phyloP scores from a whole-genome alignment of 2,888 invertebrate genomes.

The Hermodice carunculata region DNA sequence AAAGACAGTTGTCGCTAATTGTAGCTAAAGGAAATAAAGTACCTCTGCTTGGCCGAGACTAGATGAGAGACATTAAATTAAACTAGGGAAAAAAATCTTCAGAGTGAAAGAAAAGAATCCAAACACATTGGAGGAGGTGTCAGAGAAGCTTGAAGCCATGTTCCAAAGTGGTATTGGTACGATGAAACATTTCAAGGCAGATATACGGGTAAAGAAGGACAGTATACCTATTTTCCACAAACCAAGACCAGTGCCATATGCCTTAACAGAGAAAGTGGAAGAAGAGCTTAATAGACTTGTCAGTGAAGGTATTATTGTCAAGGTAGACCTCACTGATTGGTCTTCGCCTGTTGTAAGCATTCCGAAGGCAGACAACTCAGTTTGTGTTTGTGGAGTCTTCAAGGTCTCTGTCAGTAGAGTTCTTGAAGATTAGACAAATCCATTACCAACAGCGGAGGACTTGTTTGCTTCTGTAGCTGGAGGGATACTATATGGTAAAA shows the following conservation, averaged over 20 bases:
- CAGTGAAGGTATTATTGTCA: background rate
- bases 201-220: no score
- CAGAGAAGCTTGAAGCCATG: no score
- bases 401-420: conserved; percentile 10
- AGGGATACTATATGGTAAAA: background rate
- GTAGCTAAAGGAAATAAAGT: background rate
- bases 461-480: conserved; percentile 1
- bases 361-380: background rate
- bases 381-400: conserved; percentile 14
- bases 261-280: background rate
- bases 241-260: conserved; percentile 8
- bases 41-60: background rate
- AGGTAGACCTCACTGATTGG: conserved; percentile 5
- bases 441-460: conserved; percentile 15
- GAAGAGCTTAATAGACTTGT: background rate
- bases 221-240: no score
- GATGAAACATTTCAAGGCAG: no score
- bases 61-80: background rate
- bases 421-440: conserved; percentile 7
- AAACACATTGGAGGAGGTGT: no score
- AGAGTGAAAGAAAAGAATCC: background rate
- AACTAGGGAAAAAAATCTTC: background rate
- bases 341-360: conserved; percentile 14
- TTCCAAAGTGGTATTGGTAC: no score
- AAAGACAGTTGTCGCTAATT: background rate